These are phyloP conservation scores for Serranus cabrilla DNA, from an alignment of 2,797 vertebrate genomes.

Conservation along the genomic window DNA sequence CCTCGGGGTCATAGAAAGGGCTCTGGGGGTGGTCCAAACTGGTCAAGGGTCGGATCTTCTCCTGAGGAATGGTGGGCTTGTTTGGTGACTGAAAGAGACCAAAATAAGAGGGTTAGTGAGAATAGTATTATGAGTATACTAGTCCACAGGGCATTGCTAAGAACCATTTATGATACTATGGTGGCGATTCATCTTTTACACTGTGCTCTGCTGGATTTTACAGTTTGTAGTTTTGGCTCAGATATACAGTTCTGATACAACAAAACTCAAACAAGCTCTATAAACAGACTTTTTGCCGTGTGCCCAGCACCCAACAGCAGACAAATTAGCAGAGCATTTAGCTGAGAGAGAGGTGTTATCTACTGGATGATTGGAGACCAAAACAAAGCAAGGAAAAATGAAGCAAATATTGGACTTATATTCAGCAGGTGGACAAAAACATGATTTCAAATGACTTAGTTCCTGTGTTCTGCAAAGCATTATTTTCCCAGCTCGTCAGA, in stretches of 20 bases:
- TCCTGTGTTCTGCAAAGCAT: too few relatives aligned
- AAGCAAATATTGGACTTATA: background rate
- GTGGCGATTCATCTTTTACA: too few relatives aligned
- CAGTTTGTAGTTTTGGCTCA: background rate
- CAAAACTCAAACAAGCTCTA: background rate
- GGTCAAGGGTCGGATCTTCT: slow-evolving; percentile 94
- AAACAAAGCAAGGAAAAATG: background rate
- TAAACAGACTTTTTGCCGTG: background rate
- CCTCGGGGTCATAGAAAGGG: slow-evolving; percentile 95
- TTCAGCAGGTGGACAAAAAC: background rate
- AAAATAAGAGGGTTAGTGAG: background rate
- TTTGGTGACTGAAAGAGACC: slow-evolving; percentile 90
- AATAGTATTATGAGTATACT: background rate
- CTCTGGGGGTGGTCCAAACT: slow-evolving; percentile 96
- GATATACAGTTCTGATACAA: too few relatives aligned
- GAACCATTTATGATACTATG: too few relatives aligned
- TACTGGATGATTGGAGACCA: background rate
- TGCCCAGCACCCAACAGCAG: background rate
- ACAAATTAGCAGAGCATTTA: background rate
- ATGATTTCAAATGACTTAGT: too few relatives aligned
- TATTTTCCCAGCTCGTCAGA: too few relatives aligned
- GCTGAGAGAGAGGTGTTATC: background rate
- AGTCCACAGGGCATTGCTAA: too few relatives aligned
- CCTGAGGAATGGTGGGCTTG: slow-evolving; percentile 93
- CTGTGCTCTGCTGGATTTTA: background rate